Percentiles rank a stretch among this genome's conserved stretches.
Conservation (phyloP, 2,797 vertebrate species). For the Moxostoma hubbsi region DNA sequence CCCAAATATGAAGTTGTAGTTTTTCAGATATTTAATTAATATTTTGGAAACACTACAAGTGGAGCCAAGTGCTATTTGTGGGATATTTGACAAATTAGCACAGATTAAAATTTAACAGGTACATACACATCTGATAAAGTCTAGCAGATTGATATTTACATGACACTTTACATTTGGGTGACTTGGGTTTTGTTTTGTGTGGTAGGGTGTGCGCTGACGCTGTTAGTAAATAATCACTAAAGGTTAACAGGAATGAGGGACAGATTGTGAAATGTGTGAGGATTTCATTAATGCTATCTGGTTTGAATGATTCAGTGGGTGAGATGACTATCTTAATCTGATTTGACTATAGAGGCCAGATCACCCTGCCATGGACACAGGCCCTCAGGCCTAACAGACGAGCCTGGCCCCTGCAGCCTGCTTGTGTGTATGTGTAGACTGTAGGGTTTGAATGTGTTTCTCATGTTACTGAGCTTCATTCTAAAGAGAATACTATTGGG, state of each 20-base stretch:
- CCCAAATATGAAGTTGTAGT: background rate
- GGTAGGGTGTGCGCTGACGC: background rate
- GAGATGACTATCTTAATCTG: slow-evolving; percentile 78
- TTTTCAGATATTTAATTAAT: background rate
- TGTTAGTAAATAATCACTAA: slow-evolving; percentile 60
- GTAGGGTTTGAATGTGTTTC: slow-evolving; percentile 35
- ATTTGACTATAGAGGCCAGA: slow-evolving; percentile 70
- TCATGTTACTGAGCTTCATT: slow-evolving; percentile 57
- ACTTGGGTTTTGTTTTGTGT: background rate
- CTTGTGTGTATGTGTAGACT: slow-evolving; percentile 45
- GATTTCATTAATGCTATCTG: slow-evolving; percentile 76
- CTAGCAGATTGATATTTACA: background rate
- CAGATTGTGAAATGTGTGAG: slow-evolving; percentile 68
- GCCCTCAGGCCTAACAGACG: slow-evolving; percentile 58
- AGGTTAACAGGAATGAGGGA: slow-evolving; percentile 54
- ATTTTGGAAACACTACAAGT: background rate
- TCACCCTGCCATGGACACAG: slow-evolving; percentile 58
- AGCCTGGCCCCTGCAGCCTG: slow-evolving; percentile 42
- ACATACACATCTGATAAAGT: background rate
- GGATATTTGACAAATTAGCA: background rate
- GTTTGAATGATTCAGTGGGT: slow-evolving; percentile 71
- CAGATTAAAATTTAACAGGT: background rate
- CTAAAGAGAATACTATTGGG: slow-evolving; percentile 62
- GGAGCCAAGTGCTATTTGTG: background rate
- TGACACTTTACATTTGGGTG: background rate